Evolutionary conservation across 64 coral and sea anemone species (phyloP), one percentile per base, ranked within the genome.

Genomic region (Exaiptasia diaphana): DNA sequence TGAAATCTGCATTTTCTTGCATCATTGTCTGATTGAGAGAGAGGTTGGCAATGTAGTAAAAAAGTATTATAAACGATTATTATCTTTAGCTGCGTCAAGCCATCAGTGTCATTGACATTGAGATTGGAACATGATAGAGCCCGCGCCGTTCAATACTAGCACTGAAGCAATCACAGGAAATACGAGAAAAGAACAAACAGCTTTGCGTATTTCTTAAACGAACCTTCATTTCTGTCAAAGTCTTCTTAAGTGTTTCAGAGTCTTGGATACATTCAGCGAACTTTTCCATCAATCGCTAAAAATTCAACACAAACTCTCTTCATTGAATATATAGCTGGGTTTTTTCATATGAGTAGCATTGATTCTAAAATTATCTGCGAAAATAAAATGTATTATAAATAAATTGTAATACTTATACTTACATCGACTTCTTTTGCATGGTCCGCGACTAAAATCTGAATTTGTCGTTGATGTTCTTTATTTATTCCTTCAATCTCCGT

Each of bases 271-370:
- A 94, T 30, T 93, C 78, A 9, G 91, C 86, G 57, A 93, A 89
- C 22, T 93, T 93, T 56, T 93, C 91, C 91, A 93, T 93, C 49
- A 93, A 81, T n/a, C 75, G 63, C 91, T 93, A 46, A 18, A 70
- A 56, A 28, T n/a, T 29, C 30, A 40, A 39, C 2, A 26, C 15
- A 85, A 55, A 55, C 20, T 23, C 1, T 14, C 6, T 14, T 3
- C 18, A 20, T 21, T 55, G 7, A 46, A n/a, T n/a, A n/a, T n/a
- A n/a, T n/a, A n/a, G n/a, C n/a, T n/a, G n/a, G n/a, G n/a, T n/a
- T n/a, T n/a, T n/a, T n/a, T n/a, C n/a, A n/a, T n/a, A n/a, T n/a
- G n/a, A n/a, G n/a, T n/a, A n/a, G n/a, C n/a, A n/a, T n/a, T n/a
- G n/a, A 63, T 26, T 28, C 9, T 24, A 30, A 14, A 23, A 58